Base-by-base conservation (phyloP, 2,888 invertebrate species). In the Drosophila sordidapex region DNA sequence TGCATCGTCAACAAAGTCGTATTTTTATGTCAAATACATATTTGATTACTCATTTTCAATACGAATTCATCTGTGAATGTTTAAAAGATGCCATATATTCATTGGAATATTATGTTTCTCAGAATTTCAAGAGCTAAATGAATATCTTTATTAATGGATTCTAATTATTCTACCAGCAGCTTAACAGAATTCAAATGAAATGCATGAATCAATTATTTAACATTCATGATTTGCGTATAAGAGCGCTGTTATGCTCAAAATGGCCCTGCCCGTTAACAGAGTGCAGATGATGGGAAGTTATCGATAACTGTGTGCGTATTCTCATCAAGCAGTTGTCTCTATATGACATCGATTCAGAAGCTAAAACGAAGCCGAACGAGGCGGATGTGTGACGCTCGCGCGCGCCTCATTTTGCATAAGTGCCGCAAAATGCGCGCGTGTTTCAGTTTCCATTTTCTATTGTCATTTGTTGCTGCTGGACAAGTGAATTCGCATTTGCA, bases 371-470 rank as follows among this genome's bases (percentile, higher is more conserved):
- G 78, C 74, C 78, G 74, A 77, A 70, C 70, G 76, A 74, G 62
- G 74, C 49, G 76, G 74, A 77, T 70, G 76, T 77, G 78, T 76
- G 76, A 78, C 70, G 78, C 78, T 78, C 74, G 76, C 78, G 78
- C 76, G 76, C 76, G 76, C 70, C 57, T 46, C 59, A 74, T 74
- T 76, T 78, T 77, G 76, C 76, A 70, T 62, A 48, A 77, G 74
- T 77, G 68, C 76, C 76, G 76, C 78, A 74, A 76, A 76, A 77
- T 76, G 76, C 78, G 76, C 78, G 76, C 76, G 76, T 77, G 78
- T 78, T 78, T 77, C 74, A 77, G 78, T 76, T 78, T 69, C 78
- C 38, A 74, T 78, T 78, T 74, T 78, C 64, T 70, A 63, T 63
- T 74, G 60, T 67, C 61, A 67, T 61, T 77, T 74, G 68, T 61